Evolutionary conservation across 2,113 vertebrate genomes (phyloP).

Genomic region (Chamaea fasciata): DNA sequence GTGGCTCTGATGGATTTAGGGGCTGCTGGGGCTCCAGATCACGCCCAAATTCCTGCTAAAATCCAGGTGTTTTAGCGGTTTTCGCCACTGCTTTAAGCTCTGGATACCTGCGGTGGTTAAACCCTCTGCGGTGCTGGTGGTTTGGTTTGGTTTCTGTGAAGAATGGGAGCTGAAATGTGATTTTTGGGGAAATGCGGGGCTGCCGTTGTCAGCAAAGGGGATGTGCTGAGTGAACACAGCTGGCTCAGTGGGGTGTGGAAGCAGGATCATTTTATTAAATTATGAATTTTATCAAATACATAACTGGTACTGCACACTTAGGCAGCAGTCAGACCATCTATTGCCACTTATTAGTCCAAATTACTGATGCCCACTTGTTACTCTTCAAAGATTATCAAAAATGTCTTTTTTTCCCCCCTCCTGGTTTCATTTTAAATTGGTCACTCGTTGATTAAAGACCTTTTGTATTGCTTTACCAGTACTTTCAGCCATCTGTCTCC

Average conservation of each 20-base stretch:
- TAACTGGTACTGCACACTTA: background rate
- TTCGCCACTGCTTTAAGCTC: background rate
- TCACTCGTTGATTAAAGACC: background rate
- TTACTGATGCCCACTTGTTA: background rate
- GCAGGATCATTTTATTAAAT: background rate
- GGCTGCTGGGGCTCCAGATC: background rate
- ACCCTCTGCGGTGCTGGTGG: fast-evolving
- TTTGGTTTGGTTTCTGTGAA: too few relatives aligned
- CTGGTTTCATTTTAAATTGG: background rate
- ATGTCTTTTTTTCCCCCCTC: fast-evolving
- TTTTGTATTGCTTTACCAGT: background rate
- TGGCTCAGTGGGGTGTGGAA: background rate
- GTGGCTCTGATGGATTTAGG: background rate
- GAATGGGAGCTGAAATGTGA: background rate
- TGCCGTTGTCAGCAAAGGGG: fast-evolving
- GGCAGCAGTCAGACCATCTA: background rate
- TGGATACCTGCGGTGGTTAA: background rate
- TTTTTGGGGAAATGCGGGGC: background rate
- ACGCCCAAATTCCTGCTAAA: background rate
- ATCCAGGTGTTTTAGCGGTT: fast-evolving
- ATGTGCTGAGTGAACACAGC: background rate
- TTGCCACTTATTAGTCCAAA: background rate
- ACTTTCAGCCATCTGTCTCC: background rate
- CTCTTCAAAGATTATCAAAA: background rate
- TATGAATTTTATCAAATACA: background rate